Percentiles rank a stretch among this genome's conserved stretches.
Evolutionary conservation across 2,888 invertebrate genomes (phyloP).

Genomic region (Epiblema foenella): DNA sequence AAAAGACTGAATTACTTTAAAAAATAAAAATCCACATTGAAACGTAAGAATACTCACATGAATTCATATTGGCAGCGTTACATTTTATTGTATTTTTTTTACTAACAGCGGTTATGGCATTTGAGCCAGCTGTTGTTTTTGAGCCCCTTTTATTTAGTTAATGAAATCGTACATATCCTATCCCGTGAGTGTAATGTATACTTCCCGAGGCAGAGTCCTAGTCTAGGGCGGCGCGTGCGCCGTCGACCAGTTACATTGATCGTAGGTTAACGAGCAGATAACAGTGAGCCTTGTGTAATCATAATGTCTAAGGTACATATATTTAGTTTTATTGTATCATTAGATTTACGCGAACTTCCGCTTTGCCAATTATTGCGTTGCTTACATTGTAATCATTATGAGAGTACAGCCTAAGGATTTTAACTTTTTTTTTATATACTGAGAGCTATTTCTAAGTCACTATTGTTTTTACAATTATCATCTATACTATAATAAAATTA

Average conservation of each 20-base stretch:
- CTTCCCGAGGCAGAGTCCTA: conserved; percentile 61
- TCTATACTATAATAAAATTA: conserved; percentile 53
- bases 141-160: conserved; percentile 64
- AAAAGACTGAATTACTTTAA: conserved; percentile 76
- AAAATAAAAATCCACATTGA: conserved; percentile 68
- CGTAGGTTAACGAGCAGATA: conserved; percentile 68
- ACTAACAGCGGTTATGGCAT: conserved; percentile 74
- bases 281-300: conserved; percentile 82
- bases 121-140: conserved; percentile 72
- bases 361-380: conserved; percentile 84
- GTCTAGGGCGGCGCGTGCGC: conserved; percentile 53
- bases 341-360: conserved; percentile 83
- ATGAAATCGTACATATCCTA: conserved; percentile 83
- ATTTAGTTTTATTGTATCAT: conserved; percentile 84
- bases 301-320: conserved; percentile 83
- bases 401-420: conserved; percentile 85
- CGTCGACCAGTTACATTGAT: conserved; percentile 59
- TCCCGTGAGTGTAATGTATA: conserved; percentile 73
- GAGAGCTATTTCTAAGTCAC: conserved; percentile 85
- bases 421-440: conserved; percentile 82
- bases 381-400: conserved; percentile 82
- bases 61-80: conserved; percentile 68
- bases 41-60: conserved; percentile 76
- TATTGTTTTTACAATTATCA: conserved; percentile 79
- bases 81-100: conserved; percentile 61